Evolutionary conservation across 2,888 invertebrate genomes (phyloP), one percentile per base, ranked within the genome.

Genomic region (Melanotus villosus): DNA sequence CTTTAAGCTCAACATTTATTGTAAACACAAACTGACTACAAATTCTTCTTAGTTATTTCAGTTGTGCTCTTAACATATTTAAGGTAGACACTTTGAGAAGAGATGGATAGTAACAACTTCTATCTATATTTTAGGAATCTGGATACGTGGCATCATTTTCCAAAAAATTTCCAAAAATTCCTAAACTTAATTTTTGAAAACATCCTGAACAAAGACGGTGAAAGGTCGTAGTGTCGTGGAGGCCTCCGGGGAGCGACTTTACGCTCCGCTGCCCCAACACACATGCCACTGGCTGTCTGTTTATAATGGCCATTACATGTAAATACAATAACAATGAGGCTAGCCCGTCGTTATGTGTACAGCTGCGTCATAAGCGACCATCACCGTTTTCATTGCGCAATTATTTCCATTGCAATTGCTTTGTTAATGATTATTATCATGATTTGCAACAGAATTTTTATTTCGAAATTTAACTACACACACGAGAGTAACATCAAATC

Each of bases 191-290:
- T 21, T n/a, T 6, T 1, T 10, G 19, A n/a, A 10, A 10, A n/a
- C 47, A 21, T 23, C 23, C 23, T 47, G 47, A 47, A 68, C 63
- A 69, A 66, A 70, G 70, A 64, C 57, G 38, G 65, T 63, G 34
- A 67, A 67, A 70, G 66, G 58, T 66, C 57, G 58, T 21, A 85
- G 86, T 86, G 65, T 62, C 57, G 63, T 60, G 85, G 86, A 86
- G 87, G 85, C 84, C 80, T 82, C 81, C 82, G 85, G 87, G 87
- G 87, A 87, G 87, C 86, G 85, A 83, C 86, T 85, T 87, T 87
- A 87, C 86, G 88, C 86, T 85, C 85, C 87, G 87, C 85, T 88
- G 85, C 83, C 86, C 85, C 86, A 76, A 70, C 79, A 85, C 85
- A 83, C 84, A 86, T 87, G 86, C 85, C 80, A 81, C 79, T 80